A percentile compares a stretch with the other conserved stretches of the same genome.
Evolutionary conservation across 2,888 invertebrate genomes (phyloP).

Genomic region (Panorpa germanica): DNA sequence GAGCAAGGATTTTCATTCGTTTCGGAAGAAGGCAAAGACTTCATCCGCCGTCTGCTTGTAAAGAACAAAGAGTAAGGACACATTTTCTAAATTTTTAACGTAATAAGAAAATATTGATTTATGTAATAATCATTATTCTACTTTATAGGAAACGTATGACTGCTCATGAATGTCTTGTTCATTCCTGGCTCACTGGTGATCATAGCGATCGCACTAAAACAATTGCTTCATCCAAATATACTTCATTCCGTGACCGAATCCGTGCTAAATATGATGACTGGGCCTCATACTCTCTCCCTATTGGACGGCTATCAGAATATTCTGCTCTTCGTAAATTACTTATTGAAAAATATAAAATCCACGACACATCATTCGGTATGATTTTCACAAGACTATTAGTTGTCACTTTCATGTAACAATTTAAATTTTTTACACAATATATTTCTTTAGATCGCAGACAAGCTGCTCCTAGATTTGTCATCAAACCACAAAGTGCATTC

Average conservation of each 20-base stretch:
- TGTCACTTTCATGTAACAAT: too few relatives aligned
- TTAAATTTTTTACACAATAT: constrained; percentile 4
- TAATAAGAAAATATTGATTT: background rate
- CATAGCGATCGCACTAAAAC: constrained; percentile 52
- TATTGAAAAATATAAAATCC: constrained; percentile 90
- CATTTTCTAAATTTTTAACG: background rate
- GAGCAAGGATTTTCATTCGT: constrained; percentile 86
- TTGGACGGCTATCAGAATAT: constrained; percentile 94
- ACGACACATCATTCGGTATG: constrained; percentile 85
- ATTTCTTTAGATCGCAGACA: constrained; percentile 67
- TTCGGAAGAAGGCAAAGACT: constrained; percentile 95
- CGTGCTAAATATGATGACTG: constrained; percentile 64
- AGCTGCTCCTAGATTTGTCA: constrained; percentile 95
- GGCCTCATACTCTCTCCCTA: constrained; percentile 74
- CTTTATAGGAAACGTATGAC: constrained; percentile 78
- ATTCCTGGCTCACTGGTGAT: constrained; percentile 88
- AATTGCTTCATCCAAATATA: constrained; percentile 72
- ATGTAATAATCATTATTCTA: background rate
- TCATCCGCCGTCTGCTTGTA: constrained; percentile 79
- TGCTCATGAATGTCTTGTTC: constrained; percentile 90
- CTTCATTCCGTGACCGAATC: constrained; percentile 72
- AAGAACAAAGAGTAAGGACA: constrained; percentile 74
- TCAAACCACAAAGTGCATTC: constrained; percentile 88
- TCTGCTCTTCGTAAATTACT: constrained; percentile 88
- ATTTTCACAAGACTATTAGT: too few relatives aligned